Evolutionary conservation across 2,888 invertebrate species (phyloP).

Genomic region (Chaetoderma sp.): DNA sequence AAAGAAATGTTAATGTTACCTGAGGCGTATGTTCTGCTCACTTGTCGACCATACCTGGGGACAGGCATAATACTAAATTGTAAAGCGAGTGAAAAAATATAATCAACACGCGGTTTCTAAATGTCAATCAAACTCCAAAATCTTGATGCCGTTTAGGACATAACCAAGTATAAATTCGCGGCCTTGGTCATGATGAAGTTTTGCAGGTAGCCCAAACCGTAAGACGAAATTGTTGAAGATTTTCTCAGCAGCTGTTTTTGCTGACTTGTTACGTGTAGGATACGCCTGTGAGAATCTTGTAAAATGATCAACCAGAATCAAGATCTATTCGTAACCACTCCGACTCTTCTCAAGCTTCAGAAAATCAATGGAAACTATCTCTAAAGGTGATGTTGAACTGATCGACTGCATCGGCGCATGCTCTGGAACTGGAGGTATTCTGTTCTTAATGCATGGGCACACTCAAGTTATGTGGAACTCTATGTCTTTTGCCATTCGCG

Average conservation of each 20-base stretch:
- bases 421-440: neutral
- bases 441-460: constrained; percentile 5
- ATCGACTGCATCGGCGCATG: constrained; percentile 8
- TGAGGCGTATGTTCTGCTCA: too few species aligned
- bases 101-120: too few species aligned
- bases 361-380: constrained; percentile 18
- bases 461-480: neutral
- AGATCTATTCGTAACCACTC: constrained; percentile 17
- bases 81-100: too few species aligned
- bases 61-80: too few species aligned
- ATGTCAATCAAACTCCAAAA: too few species aligned
- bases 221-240: constrained; percentile 2
- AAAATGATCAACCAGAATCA: constrained; percentile 17
- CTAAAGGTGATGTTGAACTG: constrained; percentile 7
- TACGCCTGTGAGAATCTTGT: constrained; percentile 15
- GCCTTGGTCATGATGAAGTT: constrained; percentile 1
- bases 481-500: constrained; percentile 1
- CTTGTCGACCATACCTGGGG: too few species aligned
- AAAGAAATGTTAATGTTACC: too few species aligned
- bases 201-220: neutral
- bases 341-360: constrained; percentile 14
- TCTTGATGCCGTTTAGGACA: too few species aligned
- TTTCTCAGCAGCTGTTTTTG: constrained; percentile 4
- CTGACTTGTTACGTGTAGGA: constrained; percentile 12
- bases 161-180: constrained; percentile 11